Evolutionary conservation across 1,140 invertebrate genomes (phyloP), one percentile per base, ranked within the genome.

Genomic region (Pissodes strobi): DNA sequence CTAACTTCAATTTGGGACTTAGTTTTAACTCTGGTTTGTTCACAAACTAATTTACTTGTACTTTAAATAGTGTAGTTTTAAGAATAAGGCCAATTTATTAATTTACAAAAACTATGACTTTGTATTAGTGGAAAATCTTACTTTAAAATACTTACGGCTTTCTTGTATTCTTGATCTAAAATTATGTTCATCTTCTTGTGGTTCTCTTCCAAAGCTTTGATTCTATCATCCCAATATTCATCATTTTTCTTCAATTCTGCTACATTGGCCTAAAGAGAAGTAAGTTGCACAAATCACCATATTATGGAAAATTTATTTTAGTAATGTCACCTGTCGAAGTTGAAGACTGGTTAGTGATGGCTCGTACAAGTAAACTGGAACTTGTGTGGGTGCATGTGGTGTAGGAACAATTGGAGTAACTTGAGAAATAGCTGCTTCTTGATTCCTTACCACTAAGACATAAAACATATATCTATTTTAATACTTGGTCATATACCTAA

Each of bases 111-210:
- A 38, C 21, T 8, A 51, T 13, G 5, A 19, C 3, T 34, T 38
- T 48, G 38, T 18, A 38, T 15, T 22, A 45, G 46, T 27, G 9
- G 12, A 49, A 2, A 3, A 46, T 15, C 13, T 49, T 5, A 23
- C 37, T 53, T 2, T 43, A 27, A 45, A 38, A 5, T 23, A 65
- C 72, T 72, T 74, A 79, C 68, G 22, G 83, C 81, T 72, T 82
- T 82, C 30, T 82, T 76, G 64, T 83, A 82, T 66, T 85, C 83
- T 1, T 76, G 62, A n/a, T 83, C 76, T 65, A 85, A 74, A 21
- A 82, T 74, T 6, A 72, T 53, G 65, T 82, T 79, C 37, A 85
- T 80, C 22, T 73, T 71, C 38, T 79, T 75, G 63, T 85, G 82
- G 45, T 75, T 75, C 15, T 77, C 73, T 63, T 85, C 76, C 30